A percentile compares a stretch with the other conserved stretches of the same genome.
Conservation (phyloP, 2,797 vertebrate genomes). For the Micromesistius poutassou region DNA sequence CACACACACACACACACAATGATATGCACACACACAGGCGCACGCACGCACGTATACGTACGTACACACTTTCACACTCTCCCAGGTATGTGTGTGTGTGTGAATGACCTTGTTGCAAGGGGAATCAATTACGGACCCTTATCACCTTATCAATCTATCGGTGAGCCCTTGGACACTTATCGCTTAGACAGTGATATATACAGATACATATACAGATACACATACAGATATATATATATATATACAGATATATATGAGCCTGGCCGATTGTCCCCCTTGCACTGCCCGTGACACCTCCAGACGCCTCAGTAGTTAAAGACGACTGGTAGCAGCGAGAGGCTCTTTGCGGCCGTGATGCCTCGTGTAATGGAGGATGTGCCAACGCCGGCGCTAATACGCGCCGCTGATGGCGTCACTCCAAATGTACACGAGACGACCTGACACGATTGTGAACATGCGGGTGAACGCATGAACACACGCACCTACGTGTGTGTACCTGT, state of each 20-base stretch:
- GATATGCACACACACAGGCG: not conserved
- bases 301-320: constrained; percentile 12
- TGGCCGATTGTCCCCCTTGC: not conserved
- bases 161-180: constrained; percentile 52
- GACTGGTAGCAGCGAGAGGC: not conserved
- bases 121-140: constrained; percentile 62
- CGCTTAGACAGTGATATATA: constrained; percentile 34
- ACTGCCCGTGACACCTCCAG: constrained; percentile 20
- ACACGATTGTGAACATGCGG: constrained; percentile 10
- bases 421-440: not conserved
- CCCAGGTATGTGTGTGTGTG: constrained; percentile 35
- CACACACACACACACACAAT: constrained; percentile 45
- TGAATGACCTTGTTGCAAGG: constrained; percentile 74
- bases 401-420: constrained; percentile 1
- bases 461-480: constrained; percentile 24
- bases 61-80: constrained; percentile 10
- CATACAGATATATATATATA: not conserved
- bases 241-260: constrained; percentile 2
- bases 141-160: constrained; percentile 60
- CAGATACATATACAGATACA: not conserved
- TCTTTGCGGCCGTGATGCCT: constrained; percentile 4
- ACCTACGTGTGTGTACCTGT: not conserved
- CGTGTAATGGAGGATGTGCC: constrained; percentile 7
- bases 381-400: constrained; percentile 22
- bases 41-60: not conserved